Conservation (phyloP, 1,140 invertebrate genomes). For the Contarinia nasturtii region DNA sequence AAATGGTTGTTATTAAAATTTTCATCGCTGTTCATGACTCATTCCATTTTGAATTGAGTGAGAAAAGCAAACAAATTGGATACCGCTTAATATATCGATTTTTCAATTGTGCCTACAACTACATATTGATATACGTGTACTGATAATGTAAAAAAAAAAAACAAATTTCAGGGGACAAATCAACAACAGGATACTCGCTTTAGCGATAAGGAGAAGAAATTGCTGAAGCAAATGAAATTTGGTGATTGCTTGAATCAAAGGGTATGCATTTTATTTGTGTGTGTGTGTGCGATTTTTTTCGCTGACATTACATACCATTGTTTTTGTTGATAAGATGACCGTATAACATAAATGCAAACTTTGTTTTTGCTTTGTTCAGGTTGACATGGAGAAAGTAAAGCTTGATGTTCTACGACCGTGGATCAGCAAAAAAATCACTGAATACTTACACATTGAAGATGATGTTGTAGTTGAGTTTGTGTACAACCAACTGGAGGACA, state of each 20-base stretch:
- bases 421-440: slow-evolving; percentile 92
- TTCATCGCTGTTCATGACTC: no score
- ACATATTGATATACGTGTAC: no score
- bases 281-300: neutral
- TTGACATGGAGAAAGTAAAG: slow-evolving; percentile 97
- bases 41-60: no score
- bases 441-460: slow-evolving; percentile 91
- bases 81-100: no score
- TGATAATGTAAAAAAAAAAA: no score
- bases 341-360: no score
- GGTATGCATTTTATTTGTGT: slow-evolving; percentile 30
- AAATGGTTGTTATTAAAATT: no score
- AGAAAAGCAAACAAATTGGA: no score
- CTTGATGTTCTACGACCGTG: slow-evolving; percentile 95
- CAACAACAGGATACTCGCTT: slow-evolving; percentile 97
- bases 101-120: no score
- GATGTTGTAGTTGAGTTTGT: slow-evolving; percentile 98
- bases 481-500: slow-evolving; percentile 88
- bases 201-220: slow-evolving; percentile 97
- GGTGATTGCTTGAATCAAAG: slow-evolving; percentile 75
- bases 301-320: slow-evolving; percentile 1
- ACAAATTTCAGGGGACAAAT: slow-evolving; percentile 69
- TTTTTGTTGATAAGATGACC: slow-evolving; percentile 3
- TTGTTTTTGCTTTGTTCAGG: slow-evolving; percentile 34
- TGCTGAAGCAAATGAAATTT: slow-evolving; percentile 98